Evolutionary conservation across 2,113 vertebrate genomes (phyloP), one percentile per base, ranked within the genome.

Genomic region (Galemys pyrenaicus): DNA sequence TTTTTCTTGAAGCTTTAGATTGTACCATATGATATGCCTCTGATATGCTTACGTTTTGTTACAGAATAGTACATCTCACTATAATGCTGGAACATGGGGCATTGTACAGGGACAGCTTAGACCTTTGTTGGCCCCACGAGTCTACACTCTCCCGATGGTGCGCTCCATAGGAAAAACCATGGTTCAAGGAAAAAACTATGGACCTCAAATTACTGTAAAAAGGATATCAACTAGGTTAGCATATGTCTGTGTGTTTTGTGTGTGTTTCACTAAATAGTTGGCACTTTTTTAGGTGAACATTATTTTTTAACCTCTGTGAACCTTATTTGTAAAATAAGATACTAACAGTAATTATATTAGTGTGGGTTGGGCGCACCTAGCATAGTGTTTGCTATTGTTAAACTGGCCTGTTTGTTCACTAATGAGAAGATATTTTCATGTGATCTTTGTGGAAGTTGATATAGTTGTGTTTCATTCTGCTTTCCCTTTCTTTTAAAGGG

Each of bases 171-270:
- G 99, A 24, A 99, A 99, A 96, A 99, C 99, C 11, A 99, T 99
- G 99, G 99, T 99, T 70, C 99, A 99, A 95, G 99, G 99, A 80
- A 99, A 99, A 92, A 99, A 99, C 97, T 99, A 99, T 0, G 99
- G 99, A 56, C 99, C 99, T 11, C 99, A 99, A 95, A 99, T 99
- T 92, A 99, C 99, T 65, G 99, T 99, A 74, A 99, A 99, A 79
- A 98, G 99, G 96, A 99, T 99, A 92, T 99, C 99, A 26, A 99
- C 99, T 94, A 98, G 99, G 99, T 99, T 91, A 97, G 98, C 94
- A 30, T 77, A 86, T 91, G 17, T 80, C 8, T 93, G 13, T 87
- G 15, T 91, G 17, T 81, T 87, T 28, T 80, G 13, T 93, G 17
- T 87, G 11, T 91, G 10, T 81, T 87, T 28, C 0, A 11, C 30